These are phyloP conservation scores for Apodemia mormo DNA, from an alignment of 2,888 invertebrate genomes.

Conservation along the genomic window DNA sequence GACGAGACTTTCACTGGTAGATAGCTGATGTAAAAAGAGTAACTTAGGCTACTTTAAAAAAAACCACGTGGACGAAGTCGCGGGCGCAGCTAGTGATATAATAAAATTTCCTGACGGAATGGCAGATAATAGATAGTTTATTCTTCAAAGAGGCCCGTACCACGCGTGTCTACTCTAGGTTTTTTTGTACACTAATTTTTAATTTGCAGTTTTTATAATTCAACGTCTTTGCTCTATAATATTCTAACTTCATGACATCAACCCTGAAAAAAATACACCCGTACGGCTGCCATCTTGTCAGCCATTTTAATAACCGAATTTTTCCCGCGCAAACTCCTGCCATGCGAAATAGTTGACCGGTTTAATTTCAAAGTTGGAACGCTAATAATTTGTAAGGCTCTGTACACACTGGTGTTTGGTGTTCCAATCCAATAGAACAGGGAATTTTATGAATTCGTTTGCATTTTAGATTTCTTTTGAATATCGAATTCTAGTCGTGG, in stretches of 20 bases:
- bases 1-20: too few species aligned
- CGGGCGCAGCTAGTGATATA: too few species aligned
- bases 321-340: conserved; percentile 26
- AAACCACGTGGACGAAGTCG: too few species aligned
- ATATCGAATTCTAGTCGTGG: not conserved
- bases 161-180: too few species aligned
- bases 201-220: too few species aligned
- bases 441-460: conserved; percentile 10
- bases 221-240: too few species aligned
- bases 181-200: too few species aligned
- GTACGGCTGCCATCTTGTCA: conserved; percentile 23
- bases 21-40: too few species aligned
- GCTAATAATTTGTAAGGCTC: conserved; percentile 36
- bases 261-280: not conserved
- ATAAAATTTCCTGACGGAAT: too few species aligned
- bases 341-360: conserved; percentile 42
- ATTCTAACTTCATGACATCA: not conserved
- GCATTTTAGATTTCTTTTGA: not conserved
- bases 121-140: too few species aligned
- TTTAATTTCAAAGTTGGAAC: conserved; percentile 47
- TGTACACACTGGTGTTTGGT: not conserved
- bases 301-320: conserved; percentile 33
- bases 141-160: too few species aligned
- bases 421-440: conserved; percentile 1
- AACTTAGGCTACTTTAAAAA: too few species aligned